phyloP scores from a whole-genome alignment of 1,140 invertebrate species.

The Conus betulinus region DNA sequence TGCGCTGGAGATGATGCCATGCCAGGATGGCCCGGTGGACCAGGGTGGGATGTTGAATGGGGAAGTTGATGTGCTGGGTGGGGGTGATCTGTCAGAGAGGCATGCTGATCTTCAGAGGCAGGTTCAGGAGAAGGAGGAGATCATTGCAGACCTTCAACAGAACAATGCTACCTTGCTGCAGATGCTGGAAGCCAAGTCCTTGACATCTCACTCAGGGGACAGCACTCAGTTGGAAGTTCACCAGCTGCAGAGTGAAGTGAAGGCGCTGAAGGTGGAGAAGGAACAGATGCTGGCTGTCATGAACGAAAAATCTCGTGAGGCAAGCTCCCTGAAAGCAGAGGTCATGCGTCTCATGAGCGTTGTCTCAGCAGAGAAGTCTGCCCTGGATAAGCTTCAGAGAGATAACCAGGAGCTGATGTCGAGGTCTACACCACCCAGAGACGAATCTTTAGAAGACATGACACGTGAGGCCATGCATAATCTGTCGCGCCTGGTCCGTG shows the following conservation, averaged over 20 bases:
- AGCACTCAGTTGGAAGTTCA: slow-evolving; percentile 56
- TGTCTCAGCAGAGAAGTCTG: slow-evolving; percentile 72
- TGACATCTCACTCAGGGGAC: slow-evolving; percentile 54
- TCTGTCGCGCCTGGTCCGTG: slow-evolving; percentile 74
- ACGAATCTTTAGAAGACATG: slow-evolving; percentile 69
- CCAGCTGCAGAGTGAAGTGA: slow-evolving; percentile 69
- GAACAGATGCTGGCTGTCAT: slow-evolving; percentile 76
- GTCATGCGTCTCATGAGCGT: slow-evolving; percentile 75
- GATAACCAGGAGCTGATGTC: slow-evolving; percentile 69
- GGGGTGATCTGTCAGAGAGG: background rate
- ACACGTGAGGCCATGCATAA: slow-evolving; percentile 75
- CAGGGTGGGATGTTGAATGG: slow-evolving; percentile 4
- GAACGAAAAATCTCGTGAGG: slow-evolving; percentile 76
- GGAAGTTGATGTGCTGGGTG: background rate
- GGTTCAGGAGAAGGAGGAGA: slow-evolving; percentile 65
- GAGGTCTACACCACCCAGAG: slow-evolving; percentile 48
- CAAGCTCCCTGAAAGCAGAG: slow-evolving; percentile 73
- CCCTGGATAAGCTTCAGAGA: slow-evolving; percentile 72
- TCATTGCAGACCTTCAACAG: slow-evolving; percentile 66
- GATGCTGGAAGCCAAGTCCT: slow-evolving; percentile 69
- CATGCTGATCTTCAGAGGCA: slow-evolving; percentile 46
- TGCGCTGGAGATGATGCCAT: slow-evolving; percentile 27
- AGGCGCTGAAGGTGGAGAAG: slow-evolving; percentile 67
- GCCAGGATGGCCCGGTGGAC: background rate
- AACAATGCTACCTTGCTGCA: slow-evolving; percentile 67